Base-by-base conservation (phyloP, 1,140 invertebrate species). In the Drosophila guanche region DNA sequence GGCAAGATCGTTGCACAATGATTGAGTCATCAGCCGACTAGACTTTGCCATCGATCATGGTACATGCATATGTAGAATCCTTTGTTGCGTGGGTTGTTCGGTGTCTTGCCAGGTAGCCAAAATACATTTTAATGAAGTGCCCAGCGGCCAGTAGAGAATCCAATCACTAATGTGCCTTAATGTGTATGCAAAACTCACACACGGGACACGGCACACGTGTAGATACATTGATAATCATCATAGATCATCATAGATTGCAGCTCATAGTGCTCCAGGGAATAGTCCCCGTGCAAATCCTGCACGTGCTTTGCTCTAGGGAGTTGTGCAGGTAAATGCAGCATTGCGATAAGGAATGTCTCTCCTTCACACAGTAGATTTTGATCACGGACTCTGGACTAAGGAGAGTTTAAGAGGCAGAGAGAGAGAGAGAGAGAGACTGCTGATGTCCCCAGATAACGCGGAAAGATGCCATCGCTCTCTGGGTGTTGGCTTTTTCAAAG, bases 101-200 rank as follows among this genome's bases (percentile, higher is more conserved):
- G 4, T 45, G 33, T 47, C 23, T 48, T 40, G 61, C 53, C 70
- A 86, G 81, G 76, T 85, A 85, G 72, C 60, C 56, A 42, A 67
- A 70, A 74, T 61, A 77, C 65, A 47, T 58, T 86, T 86, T 88
- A 86, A 86, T 86, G 77, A 86, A 86, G 83, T 86, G 68, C 65
- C 50, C 48, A 29, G 20, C 46, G 22, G n/a, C 27, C 60, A 70
- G 16, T 20, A 20, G 16, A 20, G 16, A 20, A n/a, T 23, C 22
- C 5, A 25, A 29, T 8, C 51, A 22, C 79, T 83, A 78, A 83
- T 83, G 70, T 65, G 79, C 56, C 63, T 46, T 85, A 73, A 84
- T 85, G 65, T 63, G 77, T 86, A 86, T 80, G 77, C 74, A 75
- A 84, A 84, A 83, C 55, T 57, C 27, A 23, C 45, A 70, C 51